Percentiles rank a stretch among this genome's conserved stretches.
phyloP scores from a whole-genome alignment of 1,140 invertebrate genomes.

The Parasteatoda tepidariorum region DNA sequence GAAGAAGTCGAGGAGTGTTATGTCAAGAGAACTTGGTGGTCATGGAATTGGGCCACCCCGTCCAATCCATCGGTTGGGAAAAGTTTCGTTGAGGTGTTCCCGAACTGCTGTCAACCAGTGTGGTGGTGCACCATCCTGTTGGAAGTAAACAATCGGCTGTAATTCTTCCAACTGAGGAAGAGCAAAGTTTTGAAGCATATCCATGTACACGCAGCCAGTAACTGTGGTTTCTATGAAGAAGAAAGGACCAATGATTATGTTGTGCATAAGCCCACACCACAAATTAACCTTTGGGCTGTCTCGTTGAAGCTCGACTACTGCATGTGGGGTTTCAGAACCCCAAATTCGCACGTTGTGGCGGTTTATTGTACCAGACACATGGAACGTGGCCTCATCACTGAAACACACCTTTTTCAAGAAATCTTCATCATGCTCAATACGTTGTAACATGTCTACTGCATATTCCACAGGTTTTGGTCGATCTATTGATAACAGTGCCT shows the following conservation, averaged over 20 bases:
- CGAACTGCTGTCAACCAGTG: slow-evolving; percentile 5
- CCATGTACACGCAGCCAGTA: background rate
- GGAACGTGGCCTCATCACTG: background rate
- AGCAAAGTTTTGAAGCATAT: slow-evolving; percentile 17
- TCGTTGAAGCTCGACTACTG: background rate
- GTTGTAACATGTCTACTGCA: background rate
- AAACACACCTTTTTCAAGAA: too few species aligned
- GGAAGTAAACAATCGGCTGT: slow-evolving; percentile 17
- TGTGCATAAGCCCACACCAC: background rate
- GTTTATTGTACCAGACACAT: too few species aligned
- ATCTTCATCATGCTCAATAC: too few species aligned
- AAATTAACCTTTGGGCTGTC: too few species aligned
- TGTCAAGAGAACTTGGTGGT: slow-evolving; percentile 32
- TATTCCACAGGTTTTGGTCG: background rate
- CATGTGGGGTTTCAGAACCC: background rate
- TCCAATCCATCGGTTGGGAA: slow-evolving; percentile 45
- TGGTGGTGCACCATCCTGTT: slow-evolving; percentile 60
- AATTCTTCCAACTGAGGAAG: slow-evolving; percentile 33
- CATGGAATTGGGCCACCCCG: slow-evolving; percentile 30
- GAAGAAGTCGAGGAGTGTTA: slow-evolving; percentile 12
- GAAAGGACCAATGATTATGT: background rate
- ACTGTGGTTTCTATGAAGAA: slow-evolving; percentile 2
- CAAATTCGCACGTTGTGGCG: background rate
- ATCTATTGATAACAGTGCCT: background rate
- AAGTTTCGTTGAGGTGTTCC: slow-evolving; percentile 17